Percentiles rank a stretch among this genome's conserved stretches.
Conservation (phyloP, 2,797 vertebrate genomes). For the Spinus olivaceus region DNA sequence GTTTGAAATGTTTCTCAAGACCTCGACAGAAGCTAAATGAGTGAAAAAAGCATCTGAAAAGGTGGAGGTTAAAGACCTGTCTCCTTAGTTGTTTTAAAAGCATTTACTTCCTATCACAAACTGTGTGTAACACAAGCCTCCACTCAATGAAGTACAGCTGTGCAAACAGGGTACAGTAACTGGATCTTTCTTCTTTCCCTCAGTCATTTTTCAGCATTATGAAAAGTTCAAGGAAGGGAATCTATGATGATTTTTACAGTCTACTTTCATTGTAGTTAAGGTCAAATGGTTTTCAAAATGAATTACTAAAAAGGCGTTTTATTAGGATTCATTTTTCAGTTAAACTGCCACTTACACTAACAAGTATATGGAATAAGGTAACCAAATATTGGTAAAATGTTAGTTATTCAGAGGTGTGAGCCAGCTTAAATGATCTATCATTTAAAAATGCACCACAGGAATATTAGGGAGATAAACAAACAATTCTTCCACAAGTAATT, state of each 20-base stretch:
- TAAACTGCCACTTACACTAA: constrained; percentile 21
- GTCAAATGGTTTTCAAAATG: constrained; percentile 66
- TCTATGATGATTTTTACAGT: constrained; percentile 62
- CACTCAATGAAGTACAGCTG: constrained; percentile 83
- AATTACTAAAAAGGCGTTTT: constrained; percentile 54
- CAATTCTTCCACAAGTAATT: constrained; percentile 10
- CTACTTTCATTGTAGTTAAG: constrained; percentile 51
- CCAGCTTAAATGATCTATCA: background rate
- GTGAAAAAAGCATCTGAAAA: constrained; percentile 70
- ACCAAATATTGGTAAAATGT: background rate
- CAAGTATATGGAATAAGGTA: background rate
- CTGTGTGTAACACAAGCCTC: constrained; percentile 77
- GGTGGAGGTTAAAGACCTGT: constrained; percentile 77
- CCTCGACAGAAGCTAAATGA: constrained; percentile 67
- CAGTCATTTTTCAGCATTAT: constrained; percentile 64
- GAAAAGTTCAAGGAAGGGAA: constrained; percentile 68
- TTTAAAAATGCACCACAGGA: background rate
- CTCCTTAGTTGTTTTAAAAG: constrained; percentile 80
- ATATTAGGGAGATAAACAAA: constrained; percentile 36
- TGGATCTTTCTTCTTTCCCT: constrained; percentile 63
- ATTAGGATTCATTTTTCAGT: constrained; percentile 31
- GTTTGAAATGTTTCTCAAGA: constrained; percentile 51
- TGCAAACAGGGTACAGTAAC: constrained; percentile 83
- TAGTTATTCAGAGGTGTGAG: background rate
- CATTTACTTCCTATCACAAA: constrained; percentile 81